Evolutionary conservation across 35 echinoderm and acorn worm genomes (phyloP), one percentile per base, ranked within the genome.

Genomic region (Diadema setosum): DNA sequence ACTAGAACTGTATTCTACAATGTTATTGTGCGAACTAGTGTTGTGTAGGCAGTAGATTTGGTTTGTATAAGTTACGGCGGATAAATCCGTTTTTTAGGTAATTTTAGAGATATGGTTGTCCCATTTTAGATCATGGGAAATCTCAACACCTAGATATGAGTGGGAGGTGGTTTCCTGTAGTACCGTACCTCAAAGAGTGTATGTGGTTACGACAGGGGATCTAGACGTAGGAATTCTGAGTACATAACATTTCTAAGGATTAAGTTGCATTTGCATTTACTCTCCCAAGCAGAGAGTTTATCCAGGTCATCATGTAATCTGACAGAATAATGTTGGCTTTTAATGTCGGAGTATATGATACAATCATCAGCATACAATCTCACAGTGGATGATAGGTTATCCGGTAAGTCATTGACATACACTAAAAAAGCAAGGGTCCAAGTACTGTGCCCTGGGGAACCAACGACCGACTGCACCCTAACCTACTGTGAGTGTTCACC

Each of bases 311-410:
- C 42, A 20, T 78, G 73, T 8, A 78, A 21, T 12, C 6, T 35
- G 42, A 5, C 21, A 78, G 73, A 29, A 21, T 78, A 27, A 5
- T 78, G 3, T 33, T 5, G 15, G 5, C 4, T 5, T 9, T 78
- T 36, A 7, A 78, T 82, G 78, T 39, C 35, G 9, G 36, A 25
- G 78, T 82, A 82, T 9, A 82, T 24, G 6, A 82, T 7, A 46
- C 78, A 82, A 45, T 82, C 78, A 45, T 82, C 78, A 11, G 78
- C 78, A 25, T 44, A 82, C 9, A 82, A 25, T 24, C 78, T 39
- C 50, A 45, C 43, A 45, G 78, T 82, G 45, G 78, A 82, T 3
- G 78, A 11, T 49, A 82, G 29, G n/a, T 82, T 32, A 11, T 82
- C 37, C 12, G 78, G 78, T 46, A 82, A 25, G 43, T 82, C 78